Conservation (phyloP, 2,113 vertebrate species). For the Urocynchramus pylzowi region DNA sequence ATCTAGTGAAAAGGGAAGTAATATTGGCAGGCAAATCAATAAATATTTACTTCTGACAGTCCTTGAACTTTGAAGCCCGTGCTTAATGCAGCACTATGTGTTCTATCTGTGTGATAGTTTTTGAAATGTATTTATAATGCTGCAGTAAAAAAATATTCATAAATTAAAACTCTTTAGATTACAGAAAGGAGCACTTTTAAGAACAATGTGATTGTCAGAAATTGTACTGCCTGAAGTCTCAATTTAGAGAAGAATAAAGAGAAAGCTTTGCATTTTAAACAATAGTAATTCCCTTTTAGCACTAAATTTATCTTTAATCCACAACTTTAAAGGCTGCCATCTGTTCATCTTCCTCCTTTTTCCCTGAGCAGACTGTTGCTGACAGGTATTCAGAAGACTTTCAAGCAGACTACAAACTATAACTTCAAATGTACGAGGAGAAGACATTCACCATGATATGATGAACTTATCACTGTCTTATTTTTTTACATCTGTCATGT, state of each 20-base stretch:
- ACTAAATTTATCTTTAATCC: conserved; percentile 11
- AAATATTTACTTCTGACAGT: background rate
- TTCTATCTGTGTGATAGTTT: background rate
- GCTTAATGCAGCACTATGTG: background rate
- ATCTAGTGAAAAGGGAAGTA: background rate
- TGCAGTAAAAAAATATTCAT: background rate
- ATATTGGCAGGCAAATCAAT: background rate
- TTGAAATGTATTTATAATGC: background rate
- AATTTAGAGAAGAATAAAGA: background rate
- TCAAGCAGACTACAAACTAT: background rate
- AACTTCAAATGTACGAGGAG: background rate
- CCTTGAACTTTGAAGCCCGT: background rate
- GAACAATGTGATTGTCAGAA: background rate
- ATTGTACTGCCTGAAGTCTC: background rate
- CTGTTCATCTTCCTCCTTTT: background rate
- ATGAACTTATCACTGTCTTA: background rate
- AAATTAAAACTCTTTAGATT: background rate
- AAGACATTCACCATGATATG: background rate
- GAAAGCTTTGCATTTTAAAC: conserved; percentile 18
- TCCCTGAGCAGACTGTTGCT: background rate
- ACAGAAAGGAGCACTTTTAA: background rate
- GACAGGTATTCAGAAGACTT: background rate
- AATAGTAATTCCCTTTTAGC: background rate
- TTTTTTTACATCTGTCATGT: background rate
- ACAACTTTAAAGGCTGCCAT: conserved; percentile 1